phyloP scores from a whole-genome alignment of 2,888 invertebrate species.

The Xestoiulus laeticollis region DNA sequence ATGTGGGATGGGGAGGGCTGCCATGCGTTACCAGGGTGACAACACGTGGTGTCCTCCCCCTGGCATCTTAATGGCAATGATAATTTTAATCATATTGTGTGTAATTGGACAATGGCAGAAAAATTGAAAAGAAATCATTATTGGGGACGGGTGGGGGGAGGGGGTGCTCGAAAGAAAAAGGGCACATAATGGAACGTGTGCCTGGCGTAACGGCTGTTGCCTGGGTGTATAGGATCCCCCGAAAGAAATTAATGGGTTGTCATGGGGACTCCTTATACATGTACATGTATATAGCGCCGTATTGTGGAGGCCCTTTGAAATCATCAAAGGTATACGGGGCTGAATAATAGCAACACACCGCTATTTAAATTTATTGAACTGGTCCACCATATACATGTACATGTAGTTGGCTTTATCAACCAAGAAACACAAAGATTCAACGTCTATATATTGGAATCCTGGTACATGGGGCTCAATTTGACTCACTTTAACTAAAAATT shows the following conservation, averaged over 20 bases:
- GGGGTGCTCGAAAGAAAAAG: not conserved
- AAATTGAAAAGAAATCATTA: conserved; percentile 26
- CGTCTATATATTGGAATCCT: too few species aligned
- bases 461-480: too few species aligned
- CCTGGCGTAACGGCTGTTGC: not conserved
- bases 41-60: conserved; percentile 9
- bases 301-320: not conserved
- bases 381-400: too few species aligned
- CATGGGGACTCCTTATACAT: not conserved
- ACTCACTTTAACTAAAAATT: too few species aligned
- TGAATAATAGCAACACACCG: not conserved
- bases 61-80: conserved; percentile 26
- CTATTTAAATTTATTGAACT: not conserved
- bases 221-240: conserved; percentile 3
- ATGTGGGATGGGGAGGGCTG: not conserved
- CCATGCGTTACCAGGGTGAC: conserved; percentile 15
- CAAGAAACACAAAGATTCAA: too few species aligned
- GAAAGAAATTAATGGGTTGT: not conserved
- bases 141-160: not conserved
- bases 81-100: conserved; percentile 26
- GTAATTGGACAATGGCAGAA: conserved; percentile 14
- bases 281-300: too few species aligned
- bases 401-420: not conserved
- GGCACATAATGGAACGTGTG: not conserved
- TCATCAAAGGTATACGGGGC: not conserved